Percentiles rank a stretch among this genome's conserved stretches.
Evolutionary conservation across 2,797 vertebrate genomes (phyloP).

Genomic region (Danio tinwini): DNA sequence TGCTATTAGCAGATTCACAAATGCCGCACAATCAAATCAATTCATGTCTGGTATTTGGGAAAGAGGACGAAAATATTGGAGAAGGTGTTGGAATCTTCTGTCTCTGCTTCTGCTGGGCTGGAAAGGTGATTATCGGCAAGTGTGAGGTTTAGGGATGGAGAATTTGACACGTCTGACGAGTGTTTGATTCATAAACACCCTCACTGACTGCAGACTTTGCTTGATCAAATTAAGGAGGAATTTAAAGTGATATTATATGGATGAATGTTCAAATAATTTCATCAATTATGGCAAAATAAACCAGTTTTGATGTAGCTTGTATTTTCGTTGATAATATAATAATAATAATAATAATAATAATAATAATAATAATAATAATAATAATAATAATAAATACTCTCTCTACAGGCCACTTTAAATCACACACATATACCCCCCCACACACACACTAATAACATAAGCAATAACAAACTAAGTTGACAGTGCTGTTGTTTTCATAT

Average conservation of each 20-base stretch:
- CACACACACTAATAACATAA: no score
- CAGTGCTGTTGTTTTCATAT: no score
- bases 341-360: not conserved
- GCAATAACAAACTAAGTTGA: no score
- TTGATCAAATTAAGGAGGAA: conserved; percentile 55
- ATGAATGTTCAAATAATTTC: not conserved
- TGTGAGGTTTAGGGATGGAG: conserved; percentile 74
- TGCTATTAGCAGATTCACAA: conserved; percentile 48
- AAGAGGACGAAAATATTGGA: conserved; percentile 49
- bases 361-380: not conserved
- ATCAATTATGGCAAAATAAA: no score
- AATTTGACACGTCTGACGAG: conserved; percentile 64
- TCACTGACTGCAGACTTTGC: conserved; percentile 15
- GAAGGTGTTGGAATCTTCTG: conserved; percentile 64
- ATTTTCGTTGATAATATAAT: no score
- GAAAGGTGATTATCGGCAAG: conserved; percentile 79
- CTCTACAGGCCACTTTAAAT: no score
- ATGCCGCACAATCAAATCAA: conserved; percentile 30
- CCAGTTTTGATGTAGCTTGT: no score
- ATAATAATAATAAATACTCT: no score
- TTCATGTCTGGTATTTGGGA: conserved; percentile 49
- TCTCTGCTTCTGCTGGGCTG: conserved; percentile 69
- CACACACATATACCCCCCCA: no score
- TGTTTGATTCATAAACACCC: conserved; percentile 52
- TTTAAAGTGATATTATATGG: conserved; percentile 38